These are phyloP conservation scores for Lochmaea capreae DNA, from an alignment of 2,888 invertebrate species.

Conservation along the genomic window DNA sequence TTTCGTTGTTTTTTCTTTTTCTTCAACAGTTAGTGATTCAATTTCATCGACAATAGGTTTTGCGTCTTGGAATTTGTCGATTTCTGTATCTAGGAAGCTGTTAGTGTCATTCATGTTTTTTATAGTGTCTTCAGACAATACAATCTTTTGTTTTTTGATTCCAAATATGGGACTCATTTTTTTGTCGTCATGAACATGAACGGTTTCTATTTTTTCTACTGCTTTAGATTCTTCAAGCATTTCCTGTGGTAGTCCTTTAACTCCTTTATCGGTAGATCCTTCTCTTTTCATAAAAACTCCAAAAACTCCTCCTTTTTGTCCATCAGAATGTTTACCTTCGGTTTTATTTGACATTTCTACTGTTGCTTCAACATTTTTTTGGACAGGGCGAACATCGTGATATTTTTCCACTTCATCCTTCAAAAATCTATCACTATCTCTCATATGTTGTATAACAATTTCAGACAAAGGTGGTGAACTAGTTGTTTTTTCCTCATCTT, in stretches of 20 bases:
- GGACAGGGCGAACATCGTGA: slow-evolving; percentile 48
- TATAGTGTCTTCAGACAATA: slow-evolving; percentile 42
- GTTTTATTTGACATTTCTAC: background rate
- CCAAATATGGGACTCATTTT: slow-evolving; percentile 3
- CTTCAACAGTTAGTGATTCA: background rate
- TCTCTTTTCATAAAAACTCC: slow-evolving; percentile 51
- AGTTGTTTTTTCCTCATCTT: background rate
- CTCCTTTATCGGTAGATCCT: slow-evolving; percentile 35
- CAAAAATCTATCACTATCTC: slow-evolving; percentile 45
- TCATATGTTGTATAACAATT: slow-evolving; percentile 33
- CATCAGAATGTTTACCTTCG: slow-evolving; percentile 1
- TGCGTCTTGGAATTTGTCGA: slow-evolving; percentile 38
- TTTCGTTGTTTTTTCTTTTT: slow-evolving; percentile 29
- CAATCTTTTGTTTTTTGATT: slow-evolving; percentile 6
- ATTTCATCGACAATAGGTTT: slow-evolving; percentile 28
- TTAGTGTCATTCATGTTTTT: slow-evolving; percentile 45
- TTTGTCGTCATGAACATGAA: background rate
- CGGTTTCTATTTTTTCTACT: background rate
- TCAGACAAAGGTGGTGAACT: slow-evolving; percentile 14
- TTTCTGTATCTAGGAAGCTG: slow-evolving; percentile 44
- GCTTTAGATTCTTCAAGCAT: background rate
- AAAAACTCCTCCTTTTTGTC: slow-evolving; percentile 37
- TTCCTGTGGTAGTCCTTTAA: slow-evolving; percentile 25
- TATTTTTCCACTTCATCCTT: slow-evolving; percentile 48
- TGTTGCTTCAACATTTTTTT: background rate